Conservation (phyloP, 2,888 invertebrate species). For the Ferdinandea cuprea region DNA sequence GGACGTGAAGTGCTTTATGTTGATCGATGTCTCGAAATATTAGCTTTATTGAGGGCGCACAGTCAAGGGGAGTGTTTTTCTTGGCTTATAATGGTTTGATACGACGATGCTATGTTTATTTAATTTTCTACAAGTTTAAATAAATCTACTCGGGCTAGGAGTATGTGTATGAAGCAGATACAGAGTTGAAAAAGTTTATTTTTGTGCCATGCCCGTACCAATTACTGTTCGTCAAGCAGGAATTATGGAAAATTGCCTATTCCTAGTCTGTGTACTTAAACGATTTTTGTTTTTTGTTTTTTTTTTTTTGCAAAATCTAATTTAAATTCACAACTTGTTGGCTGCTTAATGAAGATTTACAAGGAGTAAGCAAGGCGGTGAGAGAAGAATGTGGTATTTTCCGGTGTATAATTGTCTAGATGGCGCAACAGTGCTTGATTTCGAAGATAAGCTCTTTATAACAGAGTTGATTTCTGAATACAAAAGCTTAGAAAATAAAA, state of each 20-base stretch:
- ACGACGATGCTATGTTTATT: not conserved
- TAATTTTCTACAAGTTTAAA: not conserved
- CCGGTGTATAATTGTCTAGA: no score
- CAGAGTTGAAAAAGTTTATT: not conserved
- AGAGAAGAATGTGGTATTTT: no score
- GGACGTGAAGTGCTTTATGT: constrained; percentile 66
- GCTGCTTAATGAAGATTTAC: not conserved
- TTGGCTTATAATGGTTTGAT: not conserved
- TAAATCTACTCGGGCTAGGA: not conserved
- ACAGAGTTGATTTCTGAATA: no score
- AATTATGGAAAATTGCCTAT: not conserved
- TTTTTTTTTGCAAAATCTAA: not conserved
- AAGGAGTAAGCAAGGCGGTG: not conserved
- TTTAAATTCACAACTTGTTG: constrained; percentile 5
- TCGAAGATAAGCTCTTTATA: no score
- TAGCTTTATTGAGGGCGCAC: constrained; percentile 47
- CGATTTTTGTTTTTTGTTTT: no score
- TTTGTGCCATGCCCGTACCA: not conserved
- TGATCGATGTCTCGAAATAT: constrained; percentile 60
- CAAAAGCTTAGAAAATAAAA: no score
- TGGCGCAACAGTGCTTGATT: no score
- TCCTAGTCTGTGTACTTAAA: constrained; percentile 1
- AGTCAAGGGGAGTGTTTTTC: constrained; percentile 8
- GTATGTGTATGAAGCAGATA: not conserved
- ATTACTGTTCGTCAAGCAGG: not conserved